Evolutionary conservation across 2,797 vertebrate genomes (phyloP).

Genomic region (Calcarius lapponicus): DNA sequence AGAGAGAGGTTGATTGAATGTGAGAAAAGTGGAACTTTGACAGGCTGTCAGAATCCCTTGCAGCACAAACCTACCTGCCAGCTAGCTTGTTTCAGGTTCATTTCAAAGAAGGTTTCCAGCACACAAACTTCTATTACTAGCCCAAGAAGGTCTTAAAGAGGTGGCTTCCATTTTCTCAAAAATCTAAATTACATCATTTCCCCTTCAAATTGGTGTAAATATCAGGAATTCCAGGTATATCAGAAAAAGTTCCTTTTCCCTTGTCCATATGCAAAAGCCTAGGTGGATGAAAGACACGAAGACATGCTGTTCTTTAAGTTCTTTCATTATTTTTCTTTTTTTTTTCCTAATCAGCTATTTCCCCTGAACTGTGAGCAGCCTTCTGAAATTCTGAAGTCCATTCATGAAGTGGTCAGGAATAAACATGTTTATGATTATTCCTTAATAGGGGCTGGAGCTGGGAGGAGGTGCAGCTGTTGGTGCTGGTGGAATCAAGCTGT

Average conservation of each 20-base stretch:
- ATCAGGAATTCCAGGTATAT: background rate
- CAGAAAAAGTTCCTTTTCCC: background rate
- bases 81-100: conserved; percentile 79
- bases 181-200: conserved; percentile 66
- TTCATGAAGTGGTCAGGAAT: background rate
- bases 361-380: background rate
- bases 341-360: background rate
- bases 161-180: conserved; percentile 54
- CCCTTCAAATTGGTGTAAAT: conserved; percentile 43
- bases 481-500: background rate
- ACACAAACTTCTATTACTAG: conserved; percentile 66
- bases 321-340: background rate
- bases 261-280: background rate
- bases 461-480: background rate
- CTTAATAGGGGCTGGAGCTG: background rate
- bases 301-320: background rate
- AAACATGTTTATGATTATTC: background rate
- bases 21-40: conserved; percentile 83
- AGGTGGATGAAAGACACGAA: background rate
- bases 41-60: conserved; percentile 80
- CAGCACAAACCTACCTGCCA: conserved; percentile 81
- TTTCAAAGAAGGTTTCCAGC: conserved; percentile 78
- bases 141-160: conserved; percentile 60
- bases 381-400: background rate
- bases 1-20: conserved; percentile 80